These are phyloP conservation scores for Eurois occulta DNA, from an alignment of 2,888 invertebrate genomes.

Conservation along the genomic window DNA sequence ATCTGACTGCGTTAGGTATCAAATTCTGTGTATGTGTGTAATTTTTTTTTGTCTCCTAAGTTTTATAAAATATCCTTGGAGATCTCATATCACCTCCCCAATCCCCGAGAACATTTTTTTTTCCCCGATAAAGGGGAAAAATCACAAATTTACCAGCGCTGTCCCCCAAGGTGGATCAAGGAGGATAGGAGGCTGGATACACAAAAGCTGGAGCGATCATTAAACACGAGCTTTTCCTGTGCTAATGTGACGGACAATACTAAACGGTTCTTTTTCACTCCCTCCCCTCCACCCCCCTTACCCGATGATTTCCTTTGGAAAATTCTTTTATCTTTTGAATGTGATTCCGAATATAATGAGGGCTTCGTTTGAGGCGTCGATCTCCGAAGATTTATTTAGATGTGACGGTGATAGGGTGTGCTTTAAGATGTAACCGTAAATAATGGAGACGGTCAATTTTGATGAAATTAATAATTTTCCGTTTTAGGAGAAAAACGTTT, in stretches of 20 bases:
- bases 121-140: neutral
- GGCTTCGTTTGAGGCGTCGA: constrained; percentile 56
- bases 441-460: constrained; percentile 34
- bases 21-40: neutral
- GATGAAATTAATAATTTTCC: neutral
- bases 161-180: constrained; percentile 26
- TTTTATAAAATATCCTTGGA: neutral
- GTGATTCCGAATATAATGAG: constrained; percentile 78
- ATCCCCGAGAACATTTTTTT: neutral
- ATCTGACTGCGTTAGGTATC: neutral
- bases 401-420: constrained; percentile 57
- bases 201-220: constrained; percentile 80
- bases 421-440: constrained; percentile 42
- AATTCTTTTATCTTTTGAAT: constrained; percentile 79
- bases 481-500: neutral
- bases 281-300: constrained; percentile 38
- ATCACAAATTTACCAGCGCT: neutral
- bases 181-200: constrained; percentile 61
- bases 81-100: neutral
- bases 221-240: constrained; percentile 78
- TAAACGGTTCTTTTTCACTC: constrained; percentile 65
- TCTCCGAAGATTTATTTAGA: constrained; percentile 63
- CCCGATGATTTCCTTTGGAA: constrained; percentile 74
- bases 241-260: constrained; percentile 78
- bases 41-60: neutral